Base-by-base conservation (phyloP, 2,888 invertebrate species). In the Tortricodes alternella region DNA sequence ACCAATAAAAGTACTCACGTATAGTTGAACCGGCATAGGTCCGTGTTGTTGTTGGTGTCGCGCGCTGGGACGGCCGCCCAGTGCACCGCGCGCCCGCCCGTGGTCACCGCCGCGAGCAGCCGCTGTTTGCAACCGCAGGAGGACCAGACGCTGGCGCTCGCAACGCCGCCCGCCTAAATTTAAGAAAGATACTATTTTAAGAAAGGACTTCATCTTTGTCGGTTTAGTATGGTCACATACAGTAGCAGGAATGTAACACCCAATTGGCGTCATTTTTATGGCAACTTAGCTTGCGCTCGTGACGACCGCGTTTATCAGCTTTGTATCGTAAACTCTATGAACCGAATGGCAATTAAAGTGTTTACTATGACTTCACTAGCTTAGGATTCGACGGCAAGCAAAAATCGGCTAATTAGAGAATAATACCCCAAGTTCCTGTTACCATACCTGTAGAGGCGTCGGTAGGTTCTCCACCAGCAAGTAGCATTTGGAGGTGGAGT, bases 401-500 rank as follows among this genome's bases (percentile, higher is more conserved):
- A 3, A 6, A 15, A 9, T 9, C n/a, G 3, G 5, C 13, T 11
- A 16, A 7, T 9, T 19, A 8, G 27, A 3, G 9, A 3, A 9
- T 27, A 27, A 27, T 3, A 27, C 4, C 9, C 4, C n/a, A 2
- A 27, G n/a, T n/a, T 37, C 3, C 2, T 37, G 11, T 41, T 11
- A 13, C 6, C n/a, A 29, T 46, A 94, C 94, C 92, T 93, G 92
- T 23, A 94, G 72, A 6, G 93, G 93, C 23, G 92, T 92, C 15
- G 93, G 93, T 46, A 94, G 83, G 46, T 93, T 94, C 65, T 94
- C 93, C 13, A 94, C 92, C 1, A 94, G 88, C 3, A 94, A 85
- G 70, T 94, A 94, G 71, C 94, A 94, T 64, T 93, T 93, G 0
- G 94, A 93, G 0, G 93, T 92, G 0, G 94, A 94, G 74, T 94